These are phyloP conservation scores for Lasioglossum villosulum DNA, from an alignment of 2,888 invertebrate genomes.

Conservation along the genomic window DNA sequence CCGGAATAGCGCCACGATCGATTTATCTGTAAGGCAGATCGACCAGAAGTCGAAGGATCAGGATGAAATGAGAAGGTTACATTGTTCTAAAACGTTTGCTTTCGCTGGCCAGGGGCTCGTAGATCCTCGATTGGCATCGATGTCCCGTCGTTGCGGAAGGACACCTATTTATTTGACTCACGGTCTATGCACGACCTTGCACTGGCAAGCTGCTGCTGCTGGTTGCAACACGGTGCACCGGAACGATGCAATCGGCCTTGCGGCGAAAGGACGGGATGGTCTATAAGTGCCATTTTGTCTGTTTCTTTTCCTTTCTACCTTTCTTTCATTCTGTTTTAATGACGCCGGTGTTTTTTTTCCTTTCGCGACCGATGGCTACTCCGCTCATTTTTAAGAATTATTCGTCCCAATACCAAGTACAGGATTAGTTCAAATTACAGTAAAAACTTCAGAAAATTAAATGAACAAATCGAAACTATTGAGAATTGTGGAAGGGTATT, in stretches of 20 bases:
- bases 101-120: constrained; percentile 15
- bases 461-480: background rate
- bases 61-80: constrained; percentile 53
- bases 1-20: constrained; percentile 5
- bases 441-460: background rate
- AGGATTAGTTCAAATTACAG: background rate
- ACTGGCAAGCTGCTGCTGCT: background rate
- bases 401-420: background rate
- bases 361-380: background rate
- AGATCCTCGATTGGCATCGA: constrained; percentile 70
- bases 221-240: background rate
- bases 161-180: constrained; percentile 67
- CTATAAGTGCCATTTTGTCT: constrained; percentile 24
- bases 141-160: constrained; percentile 54
- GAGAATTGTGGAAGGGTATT: background rate
- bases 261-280: constrained; percentile 1
- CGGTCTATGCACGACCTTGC: constrained; percentile 44
- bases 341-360: background rate
- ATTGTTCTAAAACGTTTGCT: constrained; percentile 60
- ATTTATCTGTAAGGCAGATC: constrained; percentile 61
- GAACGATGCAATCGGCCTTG: constrained; percentile 4
- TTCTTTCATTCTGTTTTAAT: background rate
- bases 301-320: background rate
- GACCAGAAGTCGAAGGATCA: constrained; percentile 32
- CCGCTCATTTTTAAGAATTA: too few relatives aligned